Base-by-base conservation (phyloP, 2,113 vertebrate genomes). In the Mustela lutreola region DNA sequence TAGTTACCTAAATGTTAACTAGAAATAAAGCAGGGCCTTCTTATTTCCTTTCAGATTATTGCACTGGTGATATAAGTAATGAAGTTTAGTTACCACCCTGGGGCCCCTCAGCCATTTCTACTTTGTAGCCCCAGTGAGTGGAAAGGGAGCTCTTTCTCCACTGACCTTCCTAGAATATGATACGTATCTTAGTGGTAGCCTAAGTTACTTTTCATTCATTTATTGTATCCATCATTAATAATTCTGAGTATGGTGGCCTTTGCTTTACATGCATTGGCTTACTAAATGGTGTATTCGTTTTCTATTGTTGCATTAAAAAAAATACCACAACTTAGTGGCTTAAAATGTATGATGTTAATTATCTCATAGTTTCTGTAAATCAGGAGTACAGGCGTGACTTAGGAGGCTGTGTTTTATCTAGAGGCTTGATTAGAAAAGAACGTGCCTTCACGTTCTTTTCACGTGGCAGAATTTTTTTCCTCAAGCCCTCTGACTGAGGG, bases 201-300 rank as follows among this genome's bases (percentile, higher is more conserved):
- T 7, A 14, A 24, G 18, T 39, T 65, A n/a, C 39, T 63, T 70
- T 63, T 28, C 71, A 62, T 62, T 18, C 11, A 33, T 42, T 50
- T 50, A n/a, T 56, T 45, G 5, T 53, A 53, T 36, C 28, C 83
- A 63, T 56, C 73, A 67, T 62, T 11, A 33, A 22, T 76, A 39
- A 60, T 45, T 26, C 26, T 60, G 26, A 33, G n/a, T 45, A 70
- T 45, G 62, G 70, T 31, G 39, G 11, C 7, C 4, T 60, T 79
- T 50, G 42, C 10, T 87, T 36, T 58, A 4, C 21, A 31, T 56
- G 15, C 24, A n/a, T 60, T 60, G 21, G 21, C 50, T 83, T 85
- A 83, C 92, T 45, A 76, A 84, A 89, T 63, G 28, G 84, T 78
- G 24, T 53, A 39, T n/a, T 53, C 36, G 28, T 79, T 97, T 89